Conservation (phyloP, 2,888 invertebrate genomes). For the Cephonodes hylas region DNA sequence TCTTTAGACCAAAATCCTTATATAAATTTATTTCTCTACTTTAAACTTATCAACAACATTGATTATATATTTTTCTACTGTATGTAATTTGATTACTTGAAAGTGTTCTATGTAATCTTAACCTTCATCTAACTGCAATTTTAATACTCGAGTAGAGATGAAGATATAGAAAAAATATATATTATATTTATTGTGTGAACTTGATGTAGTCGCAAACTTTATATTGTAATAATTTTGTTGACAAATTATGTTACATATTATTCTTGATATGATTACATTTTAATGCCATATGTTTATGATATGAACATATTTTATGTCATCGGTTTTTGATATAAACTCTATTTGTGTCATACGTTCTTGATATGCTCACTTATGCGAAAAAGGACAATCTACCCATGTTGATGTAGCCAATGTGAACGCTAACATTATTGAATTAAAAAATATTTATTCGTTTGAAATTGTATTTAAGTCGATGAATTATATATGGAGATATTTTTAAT, state of each 20-base stretch:
- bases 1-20: neutral
- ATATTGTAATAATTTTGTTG: neutral
- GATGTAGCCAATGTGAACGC: neutral
- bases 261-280: neutral
- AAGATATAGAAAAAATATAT: neutral
- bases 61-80: neutral
- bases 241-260: neutral
- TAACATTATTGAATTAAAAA: too few relatives aligned
- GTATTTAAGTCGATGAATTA: neutral
- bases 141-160: neutral
- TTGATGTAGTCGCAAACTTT: neutral
- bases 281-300: neutral
- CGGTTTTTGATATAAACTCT: neutral
- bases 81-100: neutral
- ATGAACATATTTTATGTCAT: neutral
- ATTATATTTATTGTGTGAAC: neutral
- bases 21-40: neutral
- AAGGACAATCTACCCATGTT: too few relatives aligned
- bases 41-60: neutral
- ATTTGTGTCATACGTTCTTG: neutral
- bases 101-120: neutral
- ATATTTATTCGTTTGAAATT: neutral
- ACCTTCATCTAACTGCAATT: neutral
- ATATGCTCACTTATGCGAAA: neutral
- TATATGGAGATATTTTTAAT: too few relatives aligned